Evolutionary conservation across 2,113 vertebrate genomes (phyloP).

Genomic region (Lasiurus cinereus): DNA sequence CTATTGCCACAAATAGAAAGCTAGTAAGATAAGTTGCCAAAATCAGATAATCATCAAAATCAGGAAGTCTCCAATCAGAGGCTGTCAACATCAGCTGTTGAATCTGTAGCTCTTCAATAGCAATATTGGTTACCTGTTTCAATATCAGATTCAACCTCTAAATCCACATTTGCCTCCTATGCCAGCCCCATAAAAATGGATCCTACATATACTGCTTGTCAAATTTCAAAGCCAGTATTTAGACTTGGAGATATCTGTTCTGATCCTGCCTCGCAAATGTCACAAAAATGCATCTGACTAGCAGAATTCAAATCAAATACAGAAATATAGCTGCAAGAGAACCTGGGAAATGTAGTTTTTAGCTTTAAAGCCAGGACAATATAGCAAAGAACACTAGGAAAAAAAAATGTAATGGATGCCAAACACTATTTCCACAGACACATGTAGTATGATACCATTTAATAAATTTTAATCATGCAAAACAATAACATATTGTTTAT

Average conservation of each 20-base stretch:
- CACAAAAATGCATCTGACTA: background rate
- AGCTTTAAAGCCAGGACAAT: background rate
- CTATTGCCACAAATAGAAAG: background rate
- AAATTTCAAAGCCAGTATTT: background rate
- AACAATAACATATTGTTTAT: background rate
- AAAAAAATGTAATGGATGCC: background rate
- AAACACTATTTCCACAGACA: background rate
- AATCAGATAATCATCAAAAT: slow-evolving; percentile 10
- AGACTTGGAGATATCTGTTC: background rate
- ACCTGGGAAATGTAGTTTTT: slow-evolving; percentile 4
- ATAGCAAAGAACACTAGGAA: background rate
- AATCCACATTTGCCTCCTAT: background rate
- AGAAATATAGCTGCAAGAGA: slow-evolving; percentile 21
- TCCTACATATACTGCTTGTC: background rate
- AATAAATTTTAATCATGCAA: background rate
- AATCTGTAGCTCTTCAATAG: too few relatives aligned
- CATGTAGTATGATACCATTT: background rate
- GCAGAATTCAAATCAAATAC: background rate
- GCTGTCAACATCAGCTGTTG: background rate
- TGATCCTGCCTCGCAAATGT: slow-evolving; percentile 7
- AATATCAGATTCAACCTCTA: too few relatives aligned
- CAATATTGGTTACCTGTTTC: too few relatives aligned
- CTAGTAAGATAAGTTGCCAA: background rate
- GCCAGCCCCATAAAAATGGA: background rate
- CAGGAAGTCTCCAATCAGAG: background rate